Percentiles rank a stretch among this genome's conserved stretches.
Conservation (phyloP, 2,797 vertebrate genomes). For the Melanotaenia boesemani region DNA sequence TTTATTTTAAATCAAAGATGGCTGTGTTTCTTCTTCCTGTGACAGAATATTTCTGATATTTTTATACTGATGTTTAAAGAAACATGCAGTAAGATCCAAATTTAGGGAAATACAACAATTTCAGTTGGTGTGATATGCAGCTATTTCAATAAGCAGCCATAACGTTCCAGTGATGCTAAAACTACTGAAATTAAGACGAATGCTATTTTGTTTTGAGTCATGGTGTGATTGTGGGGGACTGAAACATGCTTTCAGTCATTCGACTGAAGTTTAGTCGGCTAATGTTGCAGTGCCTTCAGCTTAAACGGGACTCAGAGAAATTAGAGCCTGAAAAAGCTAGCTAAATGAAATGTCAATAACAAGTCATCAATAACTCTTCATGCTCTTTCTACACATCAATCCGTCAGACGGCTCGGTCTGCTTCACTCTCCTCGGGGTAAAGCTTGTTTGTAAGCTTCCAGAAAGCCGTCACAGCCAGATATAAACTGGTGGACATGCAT, state of each 20-base stretch:
- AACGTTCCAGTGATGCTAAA: slow-evolving; percentile 15
- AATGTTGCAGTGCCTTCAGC: slow-evolving; percentile 12
- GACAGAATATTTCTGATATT: too few species aligned
- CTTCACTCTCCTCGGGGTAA: slow-evolving; percentile 15
- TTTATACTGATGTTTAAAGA: too few species aligned
- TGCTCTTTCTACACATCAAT: slow-evolving; percentile 21
- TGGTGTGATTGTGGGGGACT: neutral
- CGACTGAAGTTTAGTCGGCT: neutral
- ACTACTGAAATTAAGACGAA: neutral
- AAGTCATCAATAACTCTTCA: slow-evolving; percentile 44
- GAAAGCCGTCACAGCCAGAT: slow-evolving; percentile 22
- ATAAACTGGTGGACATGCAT: slow-evolving; percentile 11
- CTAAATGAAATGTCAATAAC: slow-evolving; percentile 57
- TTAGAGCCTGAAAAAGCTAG: slow-evolving; percentile 28
- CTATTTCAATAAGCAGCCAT: slow-evolving; percentile 6
- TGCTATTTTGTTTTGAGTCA: slow-evolving; percentile 9
- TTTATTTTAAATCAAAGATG: neutral
- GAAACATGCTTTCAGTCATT: neutral
- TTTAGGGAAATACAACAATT: too few species aligned
- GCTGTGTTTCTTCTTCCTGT: neutral
- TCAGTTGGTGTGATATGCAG: too few species aligned
- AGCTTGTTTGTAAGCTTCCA: slow-evolving; percentile 23
- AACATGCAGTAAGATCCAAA: too few species aligned
- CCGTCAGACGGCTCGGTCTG: slow-evolving; percentile 16
- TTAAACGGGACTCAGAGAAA: slow-evolving; percentile 21